A percentile compares a stretch with the other conserved stretches of the same genome.
These are phyloP conservation scores for Agelastica alni DNA, from an alignment of 2,888 invertebrate species.

Conservation along the genomic window DNA sequence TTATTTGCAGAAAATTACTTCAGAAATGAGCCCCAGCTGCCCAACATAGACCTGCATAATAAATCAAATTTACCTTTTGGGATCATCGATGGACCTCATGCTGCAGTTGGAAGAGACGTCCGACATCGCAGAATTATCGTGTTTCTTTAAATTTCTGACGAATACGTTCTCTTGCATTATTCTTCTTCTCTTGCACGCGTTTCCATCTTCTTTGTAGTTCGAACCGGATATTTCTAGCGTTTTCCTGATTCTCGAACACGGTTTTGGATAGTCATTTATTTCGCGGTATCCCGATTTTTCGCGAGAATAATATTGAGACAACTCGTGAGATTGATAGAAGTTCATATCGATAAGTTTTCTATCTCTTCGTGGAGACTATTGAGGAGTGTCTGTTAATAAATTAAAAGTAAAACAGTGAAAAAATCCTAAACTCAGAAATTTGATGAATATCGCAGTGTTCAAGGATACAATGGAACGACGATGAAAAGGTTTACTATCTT, in stretches of 20 bases:
- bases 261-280: conserved; percentile 4
- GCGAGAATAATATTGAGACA: not conserved
- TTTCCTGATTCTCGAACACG: not conserved
- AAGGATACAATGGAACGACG: no score
- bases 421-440: no score
- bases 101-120: conserved; percentile 17
- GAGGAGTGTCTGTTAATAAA: no score
- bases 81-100: conserved; percentile 16
- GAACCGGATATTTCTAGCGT: no score
- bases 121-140: conserved; percentile 21
- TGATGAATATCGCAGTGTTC: no score
- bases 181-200: not conserved
- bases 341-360: no score
- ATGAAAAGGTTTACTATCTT: no score
- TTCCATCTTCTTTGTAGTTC: conserved; percentile 2
- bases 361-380: no score
- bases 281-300: conserved; percentile 1
- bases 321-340: conserved; percentile 25
- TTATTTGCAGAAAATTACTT: no score
- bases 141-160: conserved; percentile 2
- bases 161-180: conserved; percentile 3
- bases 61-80: conserved; percentile 22
- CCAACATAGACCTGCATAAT: no score
- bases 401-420: no score
- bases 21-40: no score